Evolutionary conservation across 1,140 invertebrate species (phyloP).

Genomic region (Drosophila prosaltans): DNA sequence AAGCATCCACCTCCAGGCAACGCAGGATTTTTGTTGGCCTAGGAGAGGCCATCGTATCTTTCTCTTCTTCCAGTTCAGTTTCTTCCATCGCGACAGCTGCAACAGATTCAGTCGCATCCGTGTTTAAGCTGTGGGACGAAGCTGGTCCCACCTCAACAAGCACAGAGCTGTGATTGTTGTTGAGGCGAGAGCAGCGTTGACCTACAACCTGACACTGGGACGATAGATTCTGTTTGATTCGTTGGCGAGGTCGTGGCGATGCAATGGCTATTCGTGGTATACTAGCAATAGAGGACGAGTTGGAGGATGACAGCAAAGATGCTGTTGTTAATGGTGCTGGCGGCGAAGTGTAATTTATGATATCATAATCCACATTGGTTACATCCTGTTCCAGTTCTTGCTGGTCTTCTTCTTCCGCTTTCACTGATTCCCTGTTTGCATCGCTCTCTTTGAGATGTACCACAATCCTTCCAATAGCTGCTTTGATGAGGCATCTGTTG

Average conservation of each 20-base stretch:
- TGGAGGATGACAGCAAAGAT: not conserved
- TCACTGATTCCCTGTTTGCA: not conserved
- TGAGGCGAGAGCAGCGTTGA: conserved; percentile 42
- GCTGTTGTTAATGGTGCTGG: not conserved
- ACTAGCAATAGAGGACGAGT: not conserved
- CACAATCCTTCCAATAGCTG: conserved; percentile 45
- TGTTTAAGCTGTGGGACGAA: not conserved
- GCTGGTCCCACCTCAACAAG: conserved; percentile 46
- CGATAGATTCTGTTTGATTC: not conserved
- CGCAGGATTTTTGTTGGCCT: conserved; percentile 9
- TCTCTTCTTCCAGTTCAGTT: not conserved
- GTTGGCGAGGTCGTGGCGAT: conserved; percentile 22
- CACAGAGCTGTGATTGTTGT: conserved; percentile 47
- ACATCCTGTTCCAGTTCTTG: conserved; percentile 35
- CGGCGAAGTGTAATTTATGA: conserved; percentile 57
- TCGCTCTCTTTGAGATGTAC: conserved; percentile 33
- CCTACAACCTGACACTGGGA: conserved; percentile 1
- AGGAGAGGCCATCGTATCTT: not conserved
- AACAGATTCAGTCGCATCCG: not conserved
- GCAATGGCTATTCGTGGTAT: conserved; percentile 22
- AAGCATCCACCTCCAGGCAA: conserved; percentile 11
- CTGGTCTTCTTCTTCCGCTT: not conserved
- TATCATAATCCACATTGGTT: conserved; percentile 63
- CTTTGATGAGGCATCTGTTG: conserved; percentile 55
- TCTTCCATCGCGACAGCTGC: not conserved